Conservation (phyloP, 1,140 invertebrate genomes). For the Danaus melanippus region DNA sequence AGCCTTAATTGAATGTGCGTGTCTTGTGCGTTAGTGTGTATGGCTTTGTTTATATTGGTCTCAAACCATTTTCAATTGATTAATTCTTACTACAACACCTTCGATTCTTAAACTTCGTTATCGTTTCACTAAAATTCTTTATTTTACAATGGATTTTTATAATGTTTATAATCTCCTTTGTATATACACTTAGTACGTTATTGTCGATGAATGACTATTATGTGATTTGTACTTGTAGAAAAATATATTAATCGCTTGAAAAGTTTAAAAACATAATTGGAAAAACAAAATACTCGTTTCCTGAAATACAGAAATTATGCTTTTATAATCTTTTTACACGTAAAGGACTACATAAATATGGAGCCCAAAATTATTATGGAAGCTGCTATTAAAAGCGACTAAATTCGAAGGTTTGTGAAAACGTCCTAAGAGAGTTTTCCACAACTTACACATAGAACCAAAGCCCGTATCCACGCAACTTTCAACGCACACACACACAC, state of each 20-base stretch:
- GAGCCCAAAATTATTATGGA: constrained; percentile 9
- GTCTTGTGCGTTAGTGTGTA: constrained; percentile 60
- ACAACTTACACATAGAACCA: constrained; percentile 65
- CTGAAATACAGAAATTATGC: too few species aligned
- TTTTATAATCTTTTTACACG: too few species aligned
- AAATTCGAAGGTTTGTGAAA: constrained; percentile 55
- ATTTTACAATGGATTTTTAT: constrained; percentile 1
- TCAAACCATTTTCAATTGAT: constrained; percentile 66
- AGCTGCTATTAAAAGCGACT: constrained; percentile 27
- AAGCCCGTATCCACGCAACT: constrained; percentile 53
- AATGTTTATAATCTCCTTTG: background rate
- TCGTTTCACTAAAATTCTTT: constrained; percentile 12
- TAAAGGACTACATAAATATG: too few species aligned
- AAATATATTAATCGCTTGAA: background rate
- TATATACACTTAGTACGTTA: background rate
- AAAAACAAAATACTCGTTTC: too few species aligned
- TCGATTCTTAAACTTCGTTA: constrained; percentile 31
- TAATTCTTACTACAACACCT: constrained; percentile 59
- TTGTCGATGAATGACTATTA: background rate
- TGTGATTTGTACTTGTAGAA: background rate
- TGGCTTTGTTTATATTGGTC: constrained; percentile 64
- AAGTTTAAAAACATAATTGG: too few species aligned
- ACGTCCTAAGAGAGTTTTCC: constrained; percentile 67
- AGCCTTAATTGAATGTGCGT: constrained; percentile 50
- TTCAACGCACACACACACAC: constrained; percentile 62